Conservation (phyloP, 2,888 invertebrate species). For the Galerucella pusilla region DNA sequence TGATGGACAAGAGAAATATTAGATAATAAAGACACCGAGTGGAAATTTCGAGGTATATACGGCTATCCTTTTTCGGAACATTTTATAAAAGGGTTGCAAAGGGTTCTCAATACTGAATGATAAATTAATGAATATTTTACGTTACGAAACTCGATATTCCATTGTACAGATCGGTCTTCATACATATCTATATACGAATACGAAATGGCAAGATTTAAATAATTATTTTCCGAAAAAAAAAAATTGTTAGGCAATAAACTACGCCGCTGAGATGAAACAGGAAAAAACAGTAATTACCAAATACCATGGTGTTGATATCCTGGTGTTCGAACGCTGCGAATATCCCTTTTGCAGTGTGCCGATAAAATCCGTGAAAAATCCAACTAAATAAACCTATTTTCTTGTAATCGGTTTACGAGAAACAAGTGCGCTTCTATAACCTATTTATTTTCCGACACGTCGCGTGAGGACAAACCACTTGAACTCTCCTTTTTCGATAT, state of each 20-base stretch:
- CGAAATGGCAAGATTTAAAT: constrained; percentile 7
- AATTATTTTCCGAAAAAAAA: constrained; percentile 4
- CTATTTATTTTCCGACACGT: constrained; percentile 35
- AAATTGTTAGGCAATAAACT: background rate
- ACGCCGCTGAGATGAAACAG: background rate
- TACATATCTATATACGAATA: background rate
- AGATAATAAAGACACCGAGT: constrained; percentile 45
- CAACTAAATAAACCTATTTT: constrained; percentile 52
- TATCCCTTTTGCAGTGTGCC: constrained; percentile 24
- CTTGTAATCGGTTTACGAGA: constrained; percentile 55
- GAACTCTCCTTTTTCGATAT: background rate
- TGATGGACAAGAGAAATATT: constrained; percentile 45
- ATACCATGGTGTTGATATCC: constrained; percentile 11
- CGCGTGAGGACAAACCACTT: constrained; percentile 10
- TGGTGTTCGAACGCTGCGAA: constrained; percentile 17
- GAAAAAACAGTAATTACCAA: background rate
- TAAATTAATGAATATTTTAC: constrained; percentile 54
- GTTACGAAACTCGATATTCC: constrained; percentile 42
- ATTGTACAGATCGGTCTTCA: constrained; percentile 28
- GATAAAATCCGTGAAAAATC: constrained; percentile 52
- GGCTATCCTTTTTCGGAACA: constrained; percentile 42
- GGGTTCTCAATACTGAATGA: constrained; percentile 57
- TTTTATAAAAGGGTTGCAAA: constrained; percentile 50
- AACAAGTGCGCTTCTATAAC: constrained; percentile 50
- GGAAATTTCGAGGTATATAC: constrained; percentile 40